phyloP scores from a whole-genome alignment of 2,888 invertebrate species.

The Apocheima hispidaria region DNA sequence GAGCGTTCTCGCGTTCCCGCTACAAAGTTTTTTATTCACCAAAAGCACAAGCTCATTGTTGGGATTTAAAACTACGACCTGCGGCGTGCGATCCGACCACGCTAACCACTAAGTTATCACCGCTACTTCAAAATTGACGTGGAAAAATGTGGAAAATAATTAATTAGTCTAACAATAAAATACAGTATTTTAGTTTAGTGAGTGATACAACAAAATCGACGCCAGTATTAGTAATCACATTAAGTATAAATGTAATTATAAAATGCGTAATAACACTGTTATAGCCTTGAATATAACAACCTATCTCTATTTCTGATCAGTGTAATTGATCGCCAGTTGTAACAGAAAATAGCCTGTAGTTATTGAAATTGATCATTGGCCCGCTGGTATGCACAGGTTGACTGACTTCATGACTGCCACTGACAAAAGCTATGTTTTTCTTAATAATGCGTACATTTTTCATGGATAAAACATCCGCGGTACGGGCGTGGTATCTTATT shows the following conservation, averaged over 20 bases:
- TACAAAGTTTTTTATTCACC: too few relatives aligned
- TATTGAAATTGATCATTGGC: slow-evolving; percentile 10
- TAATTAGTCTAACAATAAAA: too few relatives aligned
- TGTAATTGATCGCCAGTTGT: slow-evolving; percentile 14
- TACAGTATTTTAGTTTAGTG: too few relatives aligned
- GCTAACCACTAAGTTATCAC: too few relatives aligned
- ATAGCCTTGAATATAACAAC: slow-evolving; percentile 3
- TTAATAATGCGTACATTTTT: neutral
- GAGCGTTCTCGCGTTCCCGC: too few relatives aligned
- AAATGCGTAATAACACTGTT: neutral
- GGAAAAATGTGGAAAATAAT: too few relatives aligned
- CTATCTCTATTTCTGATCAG: slow-evolving; percentile 8
- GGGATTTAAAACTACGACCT: too few relatives aligned
- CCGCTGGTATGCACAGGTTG: slow-evolving; percentile 16
- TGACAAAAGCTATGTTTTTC: neutral
- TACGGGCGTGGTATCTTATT: neutral
- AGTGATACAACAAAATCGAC: too few relatives aligned
- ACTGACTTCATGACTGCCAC: neutral
- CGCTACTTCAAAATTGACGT: too few relatives aligned
- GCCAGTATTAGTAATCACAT: too few relatives aligned
- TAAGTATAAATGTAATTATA: neutral
- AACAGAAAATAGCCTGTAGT: slow-evolving; percentile 14
- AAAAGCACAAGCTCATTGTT: too few relatives aligned
- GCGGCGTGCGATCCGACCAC: too few relatives aligned
- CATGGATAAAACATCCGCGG: neutral